Evolutionary conservation across 2,888 invertebrate species (phyloP).

Genomic region (Encarsia formosa): DNA sequence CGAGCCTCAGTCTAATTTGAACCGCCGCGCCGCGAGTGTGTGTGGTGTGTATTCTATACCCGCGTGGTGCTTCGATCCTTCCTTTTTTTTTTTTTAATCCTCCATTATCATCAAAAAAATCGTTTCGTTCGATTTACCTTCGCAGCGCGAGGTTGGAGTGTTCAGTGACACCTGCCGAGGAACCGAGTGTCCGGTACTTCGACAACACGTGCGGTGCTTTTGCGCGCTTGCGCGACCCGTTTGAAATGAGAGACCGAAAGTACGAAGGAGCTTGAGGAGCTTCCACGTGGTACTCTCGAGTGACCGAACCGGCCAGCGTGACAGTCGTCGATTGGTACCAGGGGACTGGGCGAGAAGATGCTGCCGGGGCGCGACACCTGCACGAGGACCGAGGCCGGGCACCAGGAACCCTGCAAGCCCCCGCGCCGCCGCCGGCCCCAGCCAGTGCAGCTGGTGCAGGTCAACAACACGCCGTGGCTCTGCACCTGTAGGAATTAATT

Average conservation of each 20-base stretch:
- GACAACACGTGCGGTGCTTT: too few species aligned
- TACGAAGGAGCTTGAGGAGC: too few species aligned
- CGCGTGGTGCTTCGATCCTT: background rate
- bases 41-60: background rate
- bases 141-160: too few species aligned
- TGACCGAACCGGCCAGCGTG: background rate
- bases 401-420: background rate
- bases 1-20: conserved; percentile 51
- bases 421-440: background rate
- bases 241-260: too few species aligned
- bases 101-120: too few species aligned
- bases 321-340: background rate
- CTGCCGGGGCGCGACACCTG: conserved; percentile 13
- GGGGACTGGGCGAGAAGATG: conserved; percentile 11
- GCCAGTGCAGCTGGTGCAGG: background rate
- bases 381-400: conserved; percentile 5
- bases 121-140: too few species aligned
- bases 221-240: too few species aligned
- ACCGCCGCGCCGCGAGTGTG: conserved; percentile 49
- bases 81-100: background rate
- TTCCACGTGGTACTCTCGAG: too few species aligned
- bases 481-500: too few species aligned
- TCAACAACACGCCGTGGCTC: too few species aligned
- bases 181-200: too few species aligned
- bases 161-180: too few species aligned